Evolutionary conservation across 2,888 invertebrate genomes (phyloP).

Genomic region (Euplagia quadripunctaria): DNA sequence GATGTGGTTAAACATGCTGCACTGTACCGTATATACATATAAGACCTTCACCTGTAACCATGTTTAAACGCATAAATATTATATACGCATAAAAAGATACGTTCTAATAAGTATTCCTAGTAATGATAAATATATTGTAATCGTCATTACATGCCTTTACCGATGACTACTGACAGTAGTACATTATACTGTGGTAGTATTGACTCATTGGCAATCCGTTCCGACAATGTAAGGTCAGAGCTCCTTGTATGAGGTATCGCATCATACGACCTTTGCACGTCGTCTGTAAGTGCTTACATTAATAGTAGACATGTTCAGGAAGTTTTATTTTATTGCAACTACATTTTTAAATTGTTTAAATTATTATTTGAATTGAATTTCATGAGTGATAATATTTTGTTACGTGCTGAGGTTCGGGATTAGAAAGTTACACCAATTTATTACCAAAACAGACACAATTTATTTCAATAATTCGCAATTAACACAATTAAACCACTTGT

Average conservation of each 20-base stretch:
- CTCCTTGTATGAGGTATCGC: constrained; percentile 34
- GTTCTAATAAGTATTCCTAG: neutral
- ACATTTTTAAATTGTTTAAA: neutral
- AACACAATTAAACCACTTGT: too few species aligned
- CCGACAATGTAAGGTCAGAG: constrained; percentile 45
- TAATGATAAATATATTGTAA: constrained; percentile 9
- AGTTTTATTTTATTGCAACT: constrained; percentile 10
- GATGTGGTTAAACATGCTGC: too few species aligned
- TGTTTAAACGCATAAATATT: too few species aligned
- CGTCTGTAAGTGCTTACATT: constrained; percentile 1
- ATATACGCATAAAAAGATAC: neutral
- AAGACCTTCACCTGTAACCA: too few species aligned
- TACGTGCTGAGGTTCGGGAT: too few species aligned
- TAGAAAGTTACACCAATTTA: too few species aligned
- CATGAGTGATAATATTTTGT: neutral
- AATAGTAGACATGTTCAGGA: constrained; percentile 14
- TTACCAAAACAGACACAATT: too few species aligned
- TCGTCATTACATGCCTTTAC: constrained; percentile 4
- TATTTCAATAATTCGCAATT: too few species aligned
- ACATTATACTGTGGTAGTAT: too few species aligned
- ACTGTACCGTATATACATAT: too few species aligned
- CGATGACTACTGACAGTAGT: constrained; percentile 21
- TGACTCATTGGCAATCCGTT: constrained; percentile 42
- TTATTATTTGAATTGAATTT: neutral
- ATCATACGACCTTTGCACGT: constrained; percentile 30